Evolutionary conservation across 2,797 vertebrate genomes (phyloP), one percentile per base, ranked within the genome.

Genomic region (Caiman crocodilus): DNA sequence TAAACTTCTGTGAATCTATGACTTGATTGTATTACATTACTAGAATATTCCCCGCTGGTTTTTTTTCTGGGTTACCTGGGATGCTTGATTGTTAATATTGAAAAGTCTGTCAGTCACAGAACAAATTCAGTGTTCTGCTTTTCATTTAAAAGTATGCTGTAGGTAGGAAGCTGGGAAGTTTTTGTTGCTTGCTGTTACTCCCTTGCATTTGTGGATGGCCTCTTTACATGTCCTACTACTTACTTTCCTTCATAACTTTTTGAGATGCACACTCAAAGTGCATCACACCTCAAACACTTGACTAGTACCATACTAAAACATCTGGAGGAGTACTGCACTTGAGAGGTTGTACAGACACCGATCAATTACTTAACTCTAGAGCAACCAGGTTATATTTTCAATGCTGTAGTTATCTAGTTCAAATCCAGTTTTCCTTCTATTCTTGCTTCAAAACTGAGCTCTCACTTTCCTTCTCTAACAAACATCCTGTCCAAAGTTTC

Each of bases 141-240:
- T 57, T 84, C 10, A 5, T 28, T 74, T 56, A 74, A 87, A 60
- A 88, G 5, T 77, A 9, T 63, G 17, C 26, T 82, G 10, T 69
- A 86, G 64, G 74, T 82, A 82, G 61, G 64, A 85, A 93, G 23
- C 57, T 65, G n/a, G 64, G 75, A 3, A 85, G 50, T 76, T 87
- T 83, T 77, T 11, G 1, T 20, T 79, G 7, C 82, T 76, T 64
- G 55, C 59, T 77, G 1, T 87, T 55, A 5, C 80, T 78, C 65
- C 67, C 75, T 82, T 82, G 42, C 58, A 35, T 50, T 7, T 92
- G 81, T 7, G n/a, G 58, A n/a, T 87, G 30, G 58, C 18, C 69
- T 88, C 15, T 9, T 77, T 67, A 0, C 11, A 69, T 42, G 87
- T 92, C 60, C 8, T 1, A 10, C 23, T 2, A 76, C 55, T 65